A percentile compares a stretch with the other conserved stretches of the same genome.
phyloP scores from a whole-genome alignment of 2,113 vertebrate species.

The Rhabdornis inornatus region DNA sequence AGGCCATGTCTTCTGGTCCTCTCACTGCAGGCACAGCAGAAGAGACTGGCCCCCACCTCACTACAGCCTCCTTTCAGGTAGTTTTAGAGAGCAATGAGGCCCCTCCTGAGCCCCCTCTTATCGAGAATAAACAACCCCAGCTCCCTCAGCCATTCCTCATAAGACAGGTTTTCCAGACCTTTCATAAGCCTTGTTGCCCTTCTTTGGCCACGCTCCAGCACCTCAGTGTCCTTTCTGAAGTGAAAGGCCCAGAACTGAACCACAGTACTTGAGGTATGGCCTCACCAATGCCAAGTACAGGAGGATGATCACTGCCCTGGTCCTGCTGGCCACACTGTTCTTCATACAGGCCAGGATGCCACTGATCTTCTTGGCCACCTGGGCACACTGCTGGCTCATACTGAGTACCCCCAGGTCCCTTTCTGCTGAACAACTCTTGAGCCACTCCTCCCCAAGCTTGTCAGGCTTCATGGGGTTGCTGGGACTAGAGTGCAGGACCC shows the following conservation, averaged over 20 bases:
- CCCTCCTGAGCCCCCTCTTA: background rate
- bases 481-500: background rate
- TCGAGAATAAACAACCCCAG: background rate
- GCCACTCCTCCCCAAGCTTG: background rate
- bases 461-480: background rate
- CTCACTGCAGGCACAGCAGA: background rate
- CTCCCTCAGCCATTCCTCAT: background rate
- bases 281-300: background rate
- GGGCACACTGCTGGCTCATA: background rate
- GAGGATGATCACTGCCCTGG: background rate
- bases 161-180: background rate
- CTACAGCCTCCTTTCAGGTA: background rate
- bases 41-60: background rate
- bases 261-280: fast-evolving
- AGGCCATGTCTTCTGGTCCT: background rate
- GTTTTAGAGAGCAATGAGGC: background rate
- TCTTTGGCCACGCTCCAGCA: background rate
- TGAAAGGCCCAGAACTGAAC: background rate
- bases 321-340: background rate
- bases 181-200: background rate
- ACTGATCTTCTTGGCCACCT: background rate
- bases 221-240: background rate
- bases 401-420: background rate
- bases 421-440: background rate
- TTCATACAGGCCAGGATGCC: background rate